Conservation (phyloP, 2,888 invertebrate species). For the Harpalus rufipes region DNA sequence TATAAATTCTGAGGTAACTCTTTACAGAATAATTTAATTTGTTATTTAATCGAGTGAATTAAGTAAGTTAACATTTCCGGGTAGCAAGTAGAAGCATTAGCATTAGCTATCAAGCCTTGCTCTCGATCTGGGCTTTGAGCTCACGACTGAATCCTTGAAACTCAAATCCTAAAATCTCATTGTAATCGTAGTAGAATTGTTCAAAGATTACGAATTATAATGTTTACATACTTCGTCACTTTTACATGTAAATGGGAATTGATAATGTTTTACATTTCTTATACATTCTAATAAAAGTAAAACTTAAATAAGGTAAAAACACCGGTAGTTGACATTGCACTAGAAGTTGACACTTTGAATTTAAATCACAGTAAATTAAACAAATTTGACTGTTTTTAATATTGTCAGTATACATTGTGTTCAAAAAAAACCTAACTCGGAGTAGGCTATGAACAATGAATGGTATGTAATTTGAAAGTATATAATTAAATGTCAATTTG, state of each 20-base stretch:
- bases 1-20: conserved; percentile 50
- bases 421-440: too few relatives aligned
- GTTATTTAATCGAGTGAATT: conserved; percentile 53
- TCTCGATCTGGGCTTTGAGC: conserved; percentile 16
- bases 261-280: not conserved
- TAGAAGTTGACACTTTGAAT: too few relatives aligned
- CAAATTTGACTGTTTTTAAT: too few relatives aligned
- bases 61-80: conserved; percentile 43
- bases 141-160: conserved; percentile 39
- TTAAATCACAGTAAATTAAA: too few relatives aligned
- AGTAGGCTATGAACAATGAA: too few relatives aligned
- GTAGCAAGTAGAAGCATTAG: conserved; percentile 27
- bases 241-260: conserved; percentile 7
- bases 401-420: too few relatives aligned
- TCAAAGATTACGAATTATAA: conserved; percentile 42
- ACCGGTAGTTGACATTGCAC: too few relatives aligned
- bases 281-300: too few relatives aligned
- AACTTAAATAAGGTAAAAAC: too few relatives aligned
- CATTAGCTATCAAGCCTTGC: conserved; percentile 19
- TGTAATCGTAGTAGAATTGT: conserved; percentile 45
- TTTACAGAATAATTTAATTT: conserved; percentile 50
- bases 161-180: conserved; percentile 40
- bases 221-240: conserved; percentile 36
- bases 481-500: too few relatives aligned
- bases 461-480: too few relatives aligned